phyloP scores from a whole-genome alignment of 2,888 invertebrate species.

The Megaustenia siamemsis region DNA sequence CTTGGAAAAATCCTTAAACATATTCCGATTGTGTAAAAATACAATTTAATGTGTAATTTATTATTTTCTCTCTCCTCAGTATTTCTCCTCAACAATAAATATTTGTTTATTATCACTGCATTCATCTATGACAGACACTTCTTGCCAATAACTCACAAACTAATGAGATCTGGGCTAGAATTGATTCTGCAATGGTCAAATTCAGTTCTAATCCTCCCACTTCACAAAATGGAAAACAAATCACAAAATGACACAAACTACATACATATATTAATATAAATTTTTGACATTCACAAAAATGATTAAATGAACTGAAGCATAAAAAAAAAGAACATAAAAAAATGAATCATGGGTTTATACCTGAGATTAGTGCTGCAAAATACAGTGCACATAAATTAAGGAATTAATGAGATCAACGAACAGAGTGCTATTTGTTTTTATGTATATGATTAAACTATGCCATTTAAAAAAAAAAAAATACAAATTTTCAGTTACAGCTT shows the following conservation, averaged over 20 bases:
- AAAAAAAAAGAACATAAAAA: background rate
- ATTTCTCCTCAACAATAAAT: too few species aligned
- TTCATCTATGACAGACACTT: too few species aligned
- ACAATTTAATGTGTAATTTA: too few species aligned
- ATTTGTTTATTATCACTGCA: too few species aligned
- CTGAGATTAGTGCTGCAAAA: slow-evolving; percentile 29
- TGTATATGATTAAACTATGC: background rate
- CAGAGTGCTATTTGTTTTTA: background rate
- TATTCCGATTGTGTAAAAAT: too few species aligned
- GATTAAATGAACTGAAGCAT: background rate
- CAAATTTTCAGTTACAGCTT: background rate
- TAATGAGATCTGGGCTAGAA: too few species aligned
- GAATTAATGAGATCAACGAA: slow-evolving; percentile 3
- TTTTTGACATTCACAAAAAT: background rate
- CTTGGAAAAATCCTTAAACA: too few species aligned
- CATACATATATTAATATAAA: background rate
- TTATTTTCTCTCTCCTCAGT: too few species aligned
- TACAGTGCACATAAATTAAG: background rate
- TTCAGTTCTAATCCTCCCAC: too few species aligned
- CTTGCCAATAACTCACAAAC: too few species aligned
- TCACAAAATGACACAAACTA: background rate
- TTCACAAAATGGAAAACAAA: background rate
- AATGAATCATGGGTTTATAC: background rate
- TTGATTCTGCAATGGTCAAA: too few species aligned
- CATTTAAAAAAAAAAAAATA: too few species aligned